Base-by-base conservation (phyloP, 2,113 vertebrate species). In the Nycticorax nycticorax region DNA sequence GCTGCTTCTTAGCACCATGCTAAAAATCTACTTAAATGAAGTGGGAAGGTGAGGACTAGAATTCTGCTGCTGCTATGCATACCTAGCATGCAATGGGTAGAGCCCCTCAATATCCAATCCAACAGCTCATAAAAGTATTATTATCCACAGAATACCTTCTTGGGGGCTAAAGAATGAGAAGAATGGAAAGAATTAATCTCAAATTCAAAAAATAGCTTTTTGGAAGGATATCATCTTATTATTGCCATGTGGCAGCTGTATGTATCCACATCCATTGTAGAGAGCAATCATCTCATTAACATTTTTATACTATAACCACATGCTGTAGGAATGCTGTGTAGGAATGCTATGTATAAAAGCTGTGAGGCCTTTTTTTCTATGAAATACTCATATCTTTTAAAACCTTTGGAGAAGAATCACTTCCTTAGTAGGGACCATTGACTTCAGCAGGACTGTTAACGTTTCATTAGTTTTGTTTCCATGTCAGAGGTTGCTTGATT, bases 101-200 rank as follows among this genome's bases (percentile, higher is more conserved):
- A 93, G 81, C 20, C 62, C 57, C 71, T 93, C 68, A 75, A 66
- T 93, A 91, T 77, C 62, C 14, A 9, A 85, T 41, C 80, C 62
- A 93, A 78, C 27, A 64, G 48, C 68, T 93, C 74, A 86, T 83
- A 74, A 84, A 95, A 92, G 53, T 26, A 18, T 95, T 96, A 78
- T 82, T 96, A 95, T 59, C 68, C 28, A 79, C 71, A 77, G 82
- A 96, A 97, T 95, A 87, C n/a, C 67, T 97, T 92, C 73, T 76
- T 85, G 76, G 77, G 63, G n/a, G 83, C 68, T 80, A 62, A 83
- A 96, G 77, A 95, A 95, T 64, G 59, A 96, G 62, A 98, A 93
- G 33, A 97, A 96, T 76, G n/a, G 69, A 75, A 91, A 77, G 45
- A 76, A 96, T 30, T 47, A 76, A 79, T 77, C 89, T 91, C 28